Percentiles rank a stretch among this genome's conserved stretches.
These are phyloP conservation scores for Sarcophilus harrisii DNA, from an alignment of 2,797 vertebrate genomes.

Conservation along the genomic window DNA sequence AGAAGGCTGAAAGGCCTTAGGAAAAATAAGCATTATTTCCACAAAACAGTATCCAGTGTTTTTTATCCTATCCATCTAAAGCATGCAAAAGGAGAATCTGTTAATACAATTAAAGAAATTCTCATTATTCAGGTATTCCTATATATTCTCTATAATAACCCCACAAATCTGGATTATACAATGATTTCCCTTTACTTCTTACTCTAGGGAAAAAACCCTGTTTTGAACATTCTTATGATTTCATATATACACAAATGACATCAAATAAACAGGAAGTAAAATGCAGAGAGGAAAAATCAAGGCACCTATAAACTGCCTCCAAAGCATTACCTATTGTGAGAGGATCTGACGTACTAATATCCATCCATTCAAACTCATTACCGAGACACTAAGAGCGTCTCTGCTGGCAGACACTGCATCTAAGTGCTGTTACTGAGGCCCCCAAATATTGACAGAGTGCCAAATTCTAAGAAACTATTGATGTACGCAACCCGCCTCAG, in stretches of 20 bases:
- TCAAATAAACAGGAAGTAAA: slow-evolving; percentile 84
- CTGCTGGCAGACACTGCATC: slow-evolving; percentile 84
- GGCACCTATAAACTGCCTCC: slow-evolving; percentile 83
- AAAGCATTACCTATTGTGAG: slow-evolving; percentile 84
- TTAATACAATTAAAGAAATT: slow-evolving; percentile 44
- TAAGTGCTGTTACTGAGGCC: slow-evolving; percentile 85
- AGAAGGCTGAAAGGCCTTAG: not conserved
- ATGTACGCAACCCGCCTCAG: slow-evolving; percentile 86
- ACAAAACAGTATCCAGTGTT: slow-evolving; percentile 45
- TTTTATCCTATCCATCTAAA: slow-evolving; percentile 11
- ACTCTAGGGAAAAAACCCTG: slow-evolving; percentile 74
- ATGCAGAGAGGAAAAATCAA: slow-evolving; percentile 76
- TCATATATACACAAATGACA: slow-evolving; percentile 82
- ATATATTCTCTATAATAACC: slow-evolving; percentile 11
- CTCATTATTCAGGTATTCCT: not conserved
- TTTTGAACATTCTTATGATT: slow-evolving; percentile 81
- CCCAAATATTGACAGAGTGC: slow-evolving; percentile 90
- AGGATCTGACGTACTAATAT: slow-evolving; percentile 84
- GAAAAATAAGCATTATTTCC: slow-evolving; percentile 21
- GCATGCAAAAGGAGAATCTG: not conserved
- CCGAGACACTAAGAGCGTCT: slow-evolving; percentile 83
- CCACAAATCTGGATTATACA: slow-evolving; percentile 62
- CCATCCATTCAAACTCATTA: slow-evolving; percentile 80
- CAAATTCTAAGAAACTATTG: slow-evolving; percentile 88
- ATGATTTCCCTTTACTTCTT: slow-evolving; percentile 74